phyloP scores from a whole-genome alignment of 2,888 invertebrate genomes.

The Meganola albula region DNA sequence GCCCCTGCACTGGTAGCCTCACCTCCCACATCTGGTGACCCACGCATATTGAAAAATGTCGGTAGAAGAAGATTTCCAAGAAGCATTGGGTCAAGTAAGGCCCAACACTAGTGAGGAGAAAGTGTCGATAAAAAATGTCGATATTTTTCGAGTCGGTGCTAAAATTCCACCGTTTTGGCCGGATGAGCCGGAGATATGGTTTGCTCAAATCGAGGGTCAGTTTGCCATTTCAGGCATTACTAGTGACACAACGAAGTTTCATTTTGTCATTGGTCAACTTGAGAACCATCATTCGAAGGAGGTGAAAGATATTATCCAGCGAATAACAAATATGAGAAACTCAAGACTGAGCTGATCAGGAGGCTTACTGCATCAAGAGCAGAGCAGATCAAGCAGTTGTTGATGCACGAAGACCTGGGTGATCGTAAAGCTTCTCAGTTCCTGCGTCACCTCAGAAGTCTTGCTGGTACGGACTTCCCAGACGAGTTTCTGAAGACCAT shows the following conservation, averaged over 20 bases:
- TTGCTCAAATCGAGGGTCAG: conserved; percentile 2
- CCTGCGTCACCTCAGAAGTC: conserved; percentile 1
- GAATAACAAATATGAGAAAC: conserved; percentile 1
- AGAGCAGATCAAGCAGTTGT: conserved; percentile 3
- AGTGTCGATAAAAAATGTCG: neutral
- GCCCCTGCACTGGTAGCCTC: no score
- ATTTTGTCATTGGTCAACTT: conserved; percentile 4
- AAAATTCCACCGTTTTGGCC: neutral
- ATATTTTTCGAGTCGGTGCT: neutral
- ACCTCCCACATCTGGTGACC: no score
- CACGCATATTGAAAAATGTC: neutral
- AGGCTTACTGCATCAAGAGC: conserved; percentile 2
- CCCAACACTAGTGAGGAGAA: neutral
- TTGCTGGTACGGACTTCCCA: conserved; percentile 1
- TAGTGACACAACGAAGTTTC: conserved; percentile 2
- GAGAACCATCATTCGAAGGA: conserved; percentile 4
- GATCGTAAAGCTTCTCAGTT: conserved; percentile 6
- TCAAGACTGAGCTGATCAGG: conserved; percentile 1
- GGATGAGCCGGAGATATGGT: conserved; percentile 3
- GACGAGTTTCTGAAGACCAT: neutral
- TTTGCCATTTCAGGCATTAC: conserved; percentile 1
- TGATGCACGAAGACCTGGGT: conserved; percentile 4
- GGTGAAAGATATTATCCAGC: conserved; percentile 2
- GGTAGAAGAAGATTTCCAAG: neutral
- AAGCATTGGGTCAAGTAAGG: neutral